phyloP scores from a whole-genome alignment of 92 coral and sea anemone genomes.

The Paramuricea clavata region DNA sequence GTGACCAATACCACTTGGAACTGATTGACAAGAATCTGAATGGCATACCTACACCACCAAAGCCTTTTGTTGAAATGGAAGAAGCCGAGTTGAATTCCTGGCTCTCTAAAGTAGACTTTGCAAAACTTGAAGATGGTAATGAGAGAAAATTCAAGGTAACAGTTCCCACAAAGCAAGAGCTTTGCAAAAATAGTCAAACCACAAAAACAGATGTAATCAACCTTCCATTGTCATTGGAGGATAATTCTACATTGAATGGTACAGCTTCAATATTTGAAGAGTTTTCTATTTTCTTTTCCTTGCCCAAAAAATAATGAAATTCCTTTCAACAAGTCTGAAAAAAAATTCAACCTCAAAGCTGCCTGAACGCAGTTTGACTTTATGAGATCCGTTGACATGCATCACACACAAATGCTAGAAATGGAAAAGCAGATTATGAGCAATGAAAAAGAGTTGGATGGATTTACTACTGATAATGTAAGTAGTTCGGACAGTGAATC shows the following conservation, averaged over 20 bases:
- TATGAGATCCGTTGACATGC: background rate
- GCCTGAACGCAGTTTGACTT: slow-evolving; percentile 50
- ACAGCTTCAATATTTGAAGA: slow-evolving; percentile 1
- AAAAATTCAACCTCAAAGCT: slow-evolving; percentile 41
- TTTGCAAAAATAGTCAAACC: background rate
- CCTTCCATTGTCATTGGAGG: slow-evolving; percentile 3
- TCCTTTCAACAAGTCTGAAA: slow-evolving; percentile 41
- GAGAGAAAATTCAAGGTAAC: background rate
- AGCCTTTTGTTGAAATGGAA: slow-evolving; percentile 36
- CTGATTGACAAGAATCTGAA: slow-evolving; percentile 12
- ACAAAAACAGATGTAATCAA: background rate
- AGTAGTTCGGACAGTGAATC: slow-evolving; percentile 34
- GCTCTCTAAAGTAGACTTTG: slow-evolving; percentile 39
- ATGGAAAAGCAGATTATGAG: background rate
- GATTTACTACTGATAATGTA: slow-evolving; percentile 31
- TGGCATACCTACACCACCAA: slow-evolving; percentile 35
- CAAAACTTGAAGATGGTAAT: background rate
- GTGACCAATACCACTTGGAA: slow-evolving; percentile 5
- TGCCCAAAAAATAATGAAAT: slow-evolving; percentile 38
- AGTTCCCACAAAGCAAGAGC: slow-evolving; percentile 16
- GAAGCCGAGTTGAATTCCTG: slow-evolving; percentile 51
- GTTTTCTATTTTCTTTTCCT: slow-evolving; percentile 32
- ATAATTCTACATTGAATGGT: slow-evolving; percentile 3
- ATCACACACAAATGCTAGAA: background rate
- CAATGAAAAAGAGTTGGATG: slow-evolving; percentile 38